Evolutionary conservation across 2,888 invertebrate genomes (phyloP), one percentile per base, ranked within the genome.

Genomic region (Choristoneura rosaceana): DNA sequence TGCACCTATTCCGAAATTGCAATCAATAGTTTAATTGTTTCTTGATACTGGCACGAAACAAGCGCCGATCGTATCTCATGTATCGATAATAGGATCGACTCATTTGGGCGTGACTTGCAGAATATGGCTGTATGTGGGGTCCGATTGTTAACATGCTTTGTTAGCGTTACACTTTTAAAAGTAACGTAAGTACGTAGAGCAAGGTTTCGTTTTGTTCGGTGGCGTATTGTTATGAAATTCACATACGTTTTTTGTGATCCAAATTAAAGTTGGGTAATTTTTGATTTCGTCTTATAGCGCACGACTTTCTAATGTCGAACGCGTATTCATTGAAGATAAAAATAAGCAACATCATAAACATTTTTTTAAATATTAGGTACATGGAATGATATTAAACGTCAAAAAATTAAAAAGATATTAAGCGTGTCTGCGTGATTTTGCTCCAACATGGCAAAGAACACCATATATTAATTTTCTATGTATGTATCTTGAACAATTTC

Each of bases 21-120:
- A 52, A 68, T 71, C 67, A 71, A 62, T 58, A 67, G 45, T 68
- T 66, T 71, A 71, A 68, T 71, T 71, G 71, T 62, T 71, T 71
- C 71, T 67, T 43, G 61, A 67, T 69, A 67, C 68, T 75, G 70
- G 76, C 75, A 76, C 76, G 79, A 80, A 80, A 79, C 79, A 79
- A 76, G 74, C 77, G 76, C 69, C 61, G 65, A 71, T 71, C n/a
- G 10, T 83, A 86, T 87, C 87, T 86, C 17, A 43, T 84, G 34
- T 90, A 90, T 89, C 90, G 85, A 85, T 90, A 90, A 91, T 90
- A 88, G 86, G 83, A 89, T 90, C 88, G 84, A 81, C 90, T 89
- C 88, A 90, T 89, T 91, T 89, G 90, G 84, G 81, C 87, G 86
- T 92, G 92, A 92, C 92, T 90, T 81, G 91, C 88, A 74, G 80